Percentiles rank a stretch among this genome's conserved stretches.
These are phyloP conservation scores for Drosophila mercatorum DNA, from an alignment of 2,888 invertebrate genomes.

Conservation along the genomic window DNA sequence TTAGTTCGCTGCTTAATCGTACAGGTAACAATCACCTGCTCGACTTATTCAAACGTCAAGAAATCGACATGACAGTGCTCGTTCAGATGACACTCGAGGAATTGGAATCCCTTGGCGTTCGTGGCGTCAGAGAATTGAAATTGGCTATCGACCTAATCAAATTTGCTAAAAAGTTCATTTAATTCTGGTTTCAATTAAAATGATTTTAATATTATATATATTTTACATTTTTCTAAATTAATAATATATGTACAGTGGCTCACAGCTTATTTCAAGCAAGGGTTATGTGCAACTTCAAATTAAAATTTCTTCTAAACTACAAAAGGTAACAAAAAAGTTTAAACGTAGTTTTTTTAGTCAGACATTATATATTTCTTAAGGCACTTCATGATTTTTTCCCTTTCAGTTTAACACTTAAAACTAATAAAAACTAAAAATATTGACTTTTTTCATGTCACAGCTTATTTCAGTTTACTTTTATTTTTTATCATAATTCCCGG, in stretches of 20 bases:
- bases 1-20: slow-evolving; percentile 54
- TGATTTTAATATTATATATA: slow-evolving; percentile 1
- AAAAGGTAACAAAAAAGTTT: too few relatives aligned
- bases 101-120: slow-evolving; percentile 68
- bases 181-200: slow-evolving; percentile 6
- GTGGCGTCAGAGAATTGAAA: slow-evolving; percentile 62
- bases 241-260: slow-evolving; percentile 1
- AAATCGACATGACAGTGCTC: slow-evolving; percentile 73
- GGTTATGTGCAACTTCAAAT: too few relatives aligned
- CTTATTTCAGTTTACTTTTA: too few relatives aligned
- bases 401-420: too few relatives aligned
- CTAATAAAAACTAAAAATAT: too few relatives aligned
- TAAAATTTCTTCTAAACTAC: too few relatives aligned
- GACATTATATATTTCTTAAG: too few relatives aligned
- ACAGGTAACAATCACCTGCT: slow-evolving; percentile 67
- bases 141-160: slow-evolving; percentile 56
- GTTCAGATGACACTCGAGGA: slow-evolving; percentile 67
- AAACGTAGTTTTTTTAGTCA: too few relatives aligned
- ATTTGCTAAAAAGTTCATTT: slow-evolving; percentile 59
- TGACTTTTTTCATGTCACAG: too few relatives aligned
- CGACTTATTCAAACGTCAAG: slow-evolving; percentile 72
- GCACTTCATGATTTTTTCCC: too few relatives aligned
- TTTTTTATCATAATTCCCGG: too few relatives aligned
- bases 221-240: slow-evolving; percentile 4
- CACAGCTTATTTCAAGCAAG: too few relatives aligned